phyloP scores from a whole-genome alignment of 2,113 vertebrate genomes.

The Pseudopipra pipra region DNA sequence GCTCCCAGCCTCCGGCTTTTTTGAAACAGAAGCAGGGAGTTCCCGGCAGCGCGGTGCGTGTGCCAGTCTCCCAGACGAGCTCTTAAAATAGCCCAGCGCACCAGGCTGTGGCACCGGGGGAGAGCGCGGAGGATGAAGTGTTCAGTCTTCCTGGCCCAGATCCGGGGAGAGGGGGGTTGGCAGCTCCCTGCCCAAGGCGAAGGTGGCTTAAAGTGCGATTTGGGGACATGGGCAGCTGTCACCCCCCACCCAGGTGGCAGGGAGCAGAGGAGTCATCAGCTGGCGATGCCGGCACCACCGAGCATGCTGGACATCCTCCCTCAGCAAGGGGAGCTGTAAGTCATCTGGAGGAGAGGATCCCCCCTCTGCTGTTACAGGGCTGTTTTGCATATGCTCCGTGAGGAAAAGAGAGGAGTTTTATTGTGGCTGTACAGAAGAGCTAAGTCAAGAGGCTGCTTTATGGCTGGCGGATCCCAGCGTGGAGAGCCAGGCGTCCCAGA shows the following conservation, averaged over 20 bases:
- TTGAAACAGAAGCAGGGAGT: conserved; percentile 55
- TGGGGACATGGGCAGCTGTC: not conserved
- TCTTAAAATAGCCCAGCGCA: conserved; percentile 61
- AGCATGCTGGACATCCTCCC: not conserved
- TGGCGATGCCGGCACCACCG: not conserved
- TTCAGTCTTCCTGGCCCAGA: conserved; percentile 46
- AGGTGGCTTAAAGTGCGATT: not conserved
- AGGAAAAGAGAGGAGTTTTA: conserved; percentile 46
- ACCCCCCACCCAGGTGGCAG: not conserved
- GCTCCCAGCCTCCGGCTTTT: conserved; percentile 57
- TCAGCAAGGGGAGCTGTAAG: not conserved
- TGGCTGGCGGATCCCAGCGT: not conserved
- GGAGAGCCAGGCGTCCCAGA: conserved; percentile 37
- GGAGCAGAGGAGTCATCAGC: not conserved
- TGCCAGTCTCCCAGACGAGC: conserved; percentile 61
- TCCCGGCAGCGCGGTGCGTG: conserved; percentile 43
- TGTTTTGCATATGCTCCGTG: conserved; percentile 55
- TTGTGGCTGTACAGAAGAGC: conserved; percentile 41
- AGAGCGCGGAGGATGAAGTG: conserved; percentile 35
- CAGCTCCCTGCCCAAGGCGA: not conserved
- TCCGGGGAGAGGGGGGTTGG: not conserved
- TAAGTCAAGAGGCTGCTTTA: conserved; percentile 66
- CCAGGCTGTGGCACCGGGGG: conserved; percentile 49
- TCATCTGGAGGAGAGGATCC: conserved; percentile 43
- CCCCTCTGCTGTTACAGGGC: not conserved